phyloP scores from a whole-genome alignment of 2,113 vertebrate species.

The Nematolebias whitei region DNA sequence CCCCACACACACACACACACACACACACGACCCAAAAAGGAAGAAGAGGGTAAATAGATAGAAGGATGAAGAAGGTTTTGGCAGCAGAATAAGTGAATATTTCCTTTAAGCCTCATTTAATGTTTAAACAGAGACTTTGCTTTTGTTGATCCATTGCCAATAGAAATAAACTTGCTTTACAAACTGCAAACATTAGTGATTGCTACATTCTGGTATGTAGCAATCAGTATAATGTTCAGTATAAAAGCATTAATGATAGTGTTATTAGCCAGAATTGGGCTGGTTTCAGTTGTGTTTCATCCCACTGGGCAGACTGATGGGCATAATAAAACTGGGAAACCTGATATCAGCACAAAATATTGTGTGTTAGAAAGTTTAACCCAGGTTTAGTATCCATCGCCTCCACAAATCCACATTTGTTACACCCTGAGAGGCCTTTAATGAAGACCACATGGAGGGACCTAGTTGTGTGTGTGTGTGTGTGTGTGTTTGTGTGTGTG shows the following conservation, averaged over 20 bases:
- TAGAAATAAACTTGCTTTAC: not conserved
- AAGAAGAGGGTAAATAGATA: no score
- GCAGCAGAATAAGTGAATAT: not conserved
- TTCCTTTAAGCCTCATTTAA: no score
- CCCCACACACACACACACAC: no score
- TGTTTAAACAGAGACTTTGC: no score
- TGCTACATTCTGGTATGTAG: not conserved
- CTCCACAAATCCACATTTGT: conserved; percentile 11
- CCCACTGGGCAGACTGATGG: not conserved
- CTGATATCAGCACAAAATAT: not conserved
- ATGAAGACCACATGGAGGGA: conserved; percentile 38
- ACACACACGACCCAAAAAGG: no score
- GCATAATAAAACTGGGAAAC: not conserved
- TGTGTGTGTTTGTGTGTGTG: conserved; percentile 10
- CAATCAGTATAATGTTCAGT: not conserved
- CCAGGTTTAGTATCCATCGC: conserved; percentile 17
- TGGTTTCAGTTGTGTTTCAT: not conserved
- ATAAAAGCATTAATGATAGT: not conserved
- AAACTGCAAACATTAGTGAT: not conserved
- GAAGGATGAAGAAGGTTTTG: no score
- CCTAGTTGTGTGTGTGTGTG: not conserved
- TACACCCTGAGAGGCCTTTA: conserved; percentile 9
- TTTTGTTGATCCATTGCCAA: not conserved
- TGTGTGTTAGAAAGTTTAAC: conserved; percentile 1
- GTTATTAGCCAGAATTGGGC: not conserved